phyloP scores from a whole-genome alignment of 2,888 invertebrate genomes.

The Rhingia campestris region DNA sequence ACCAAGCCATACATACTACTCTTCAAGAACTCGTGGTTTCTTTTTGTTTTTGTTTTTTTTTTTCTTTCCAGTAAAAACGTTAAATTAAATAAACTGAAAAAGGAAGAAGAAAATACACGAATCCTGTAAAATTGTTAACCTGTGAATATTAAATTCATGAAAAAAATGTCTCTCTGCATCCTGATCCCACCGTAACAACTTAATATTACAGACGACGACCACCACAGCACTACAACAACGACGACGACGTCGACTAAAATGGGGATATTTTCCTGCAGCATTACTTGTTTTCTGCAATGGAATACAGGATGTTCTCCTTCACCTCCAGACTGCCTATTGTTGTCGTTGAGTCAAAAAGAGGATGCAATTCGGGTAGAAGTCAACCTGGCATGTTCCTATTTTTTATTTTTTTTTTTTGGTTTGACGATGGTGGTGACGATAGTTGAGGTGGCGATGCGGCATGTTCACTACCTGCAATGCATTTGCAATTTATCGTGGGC shows the following conservation, averaged over 20 bases:
- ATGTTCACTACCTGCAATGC: conserved; percentile 58
- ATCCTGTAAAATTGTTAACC: conserved; percentile 34
- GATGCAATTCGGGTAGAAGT: conserved; percentile 56
- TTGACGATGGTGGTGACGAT: neutral
- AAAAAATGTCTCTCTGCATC: conserved; percentile 35
- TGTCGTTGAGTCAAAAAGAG: conserved; percentile 38
- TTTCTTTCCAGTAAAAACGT: neutral
- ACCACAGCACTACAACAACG: no score
- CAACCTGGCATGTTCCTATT: conserved; percentile 32
- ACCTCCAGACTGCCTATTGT: conserved; percentile 35
- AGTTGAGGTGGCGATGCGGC: conserved; percentile 43
- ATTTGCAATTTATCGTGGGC: conserved; percentile 51
- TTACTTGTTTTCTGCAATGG: conserved; percentile 1
- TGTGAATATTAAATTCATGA: conserved; percentile 36
- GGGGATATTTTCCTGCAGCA: conserved; percentile 27
- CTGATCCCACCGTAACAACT: neutral
- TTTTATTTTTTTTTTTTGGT: conserved; percentile 15
- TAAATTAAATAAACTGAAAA: neutral
- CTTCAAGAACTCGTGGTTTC: no score
- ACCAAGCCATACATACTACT: no score
- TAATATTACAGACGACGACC: no score
- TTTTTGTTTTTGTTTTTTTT: conserved; percentile 1
- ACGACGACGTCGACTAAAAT: no score
- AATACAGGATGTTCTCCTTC: conserved; percentile 32
- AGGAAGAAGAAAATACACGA: neutral